A percentile compares a stretch with the other conserved stretches of the same genome.
Evolutionary conservation across 1,140 invertebrate species (phyloP).

Genomic region (Drosophila kurseongensis): DNA sequence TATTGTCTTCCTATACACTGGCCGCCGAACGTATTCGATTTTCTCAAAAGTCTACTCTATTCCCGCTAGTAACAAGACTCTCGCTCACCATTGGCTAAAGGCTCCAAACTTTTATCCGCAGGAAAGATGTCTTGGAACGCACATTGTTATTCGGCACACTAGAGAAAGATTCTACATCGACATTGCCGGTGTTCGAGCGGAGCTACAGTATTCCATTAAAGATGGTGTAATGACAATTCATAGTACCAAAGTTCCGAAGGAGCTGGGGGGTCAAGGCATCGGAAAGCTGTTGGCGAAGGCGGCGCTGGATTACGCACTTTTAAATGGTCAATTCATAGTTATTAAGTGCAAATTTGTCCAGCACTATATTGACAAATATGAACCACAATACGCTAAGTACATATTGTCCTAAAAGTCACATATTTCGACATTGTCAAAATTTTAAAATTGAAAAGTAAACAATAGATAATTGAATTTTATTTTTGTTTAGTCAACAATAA

Average conservation of each 20-base stretch:
- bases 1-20: neutral
- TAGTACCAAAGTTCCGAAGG: conserved; percentile 12
- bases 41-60: neutral
- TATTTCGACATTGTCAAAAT: neutral
- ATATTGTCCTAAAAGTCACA: neutral
- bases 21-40: neutral
- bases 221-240: conserved; percentile 5
- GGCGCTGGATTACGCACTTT: conserved; percentile 10
- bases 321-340: conserved; percentile 10
- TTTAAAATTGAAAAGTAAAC: neutral
- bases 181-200: neutral
- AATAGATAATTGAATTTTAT: too few species aligned
- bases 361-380: conserved; percentile 23
- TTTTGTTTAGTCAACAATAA: too few species aligned
- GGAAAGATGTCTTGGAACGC: neutral
- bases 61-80: neutral
- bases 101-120: neutral
- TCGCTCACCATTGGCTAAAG: neutral
- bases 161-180: conserved; percentile 8
- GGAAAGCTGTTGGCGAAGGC: conserved; percentile 22
- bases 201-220: neutral
- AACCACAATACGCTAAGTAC: conserved; percentile 23
- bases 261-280: conserved; percentile 11
- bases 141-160: neutral
- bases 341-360: conserved; percentile 13